phyloP scores from a whole-genome alignment of 2,888 invertebrate genomes.

The Drosophila lacicola region DNA sequence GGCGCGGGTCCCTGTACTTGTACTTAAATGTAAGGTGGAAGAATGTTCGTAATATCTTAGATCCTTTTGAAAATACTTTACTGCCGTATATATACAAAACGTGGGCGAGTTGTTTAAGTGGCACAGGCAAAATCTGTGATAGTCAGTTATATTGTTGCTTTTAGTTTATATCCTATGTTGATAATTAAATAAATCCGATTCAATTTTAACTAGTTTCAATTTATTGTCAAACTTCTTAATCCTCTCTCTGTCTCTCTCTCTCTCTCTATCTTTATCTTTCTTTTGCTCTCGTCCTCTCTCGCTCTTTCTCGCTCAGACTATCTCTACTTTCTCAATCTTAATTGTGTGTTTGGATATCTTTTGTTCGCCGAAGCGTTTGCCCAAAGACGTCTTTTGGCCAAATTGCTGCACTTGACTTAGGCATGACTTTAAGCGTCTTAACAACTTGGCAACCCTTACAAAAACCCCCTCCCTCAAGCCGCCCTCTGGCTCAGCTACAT shows the following conservation, averaged over 20 bases:
- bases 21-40: too few species aligned
- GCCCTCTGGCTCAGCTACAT: neutral
- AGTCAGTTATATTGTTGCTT: too few species aligned
- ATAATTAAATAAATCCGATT: too few species aligned
- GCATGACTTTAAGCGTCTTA: conserved; percentile 37
- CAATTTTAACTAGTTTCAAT: too few species aligned
- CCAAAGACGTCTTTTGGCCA: conserved; percentile 2
- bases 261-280: neutral
- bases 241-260: neutral
- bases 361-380: conserved; percentile 4
- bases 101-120: too few species aligned
- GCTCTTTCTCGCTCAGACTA: neutral
- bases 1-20: too few species aligned
- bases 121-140: too few species aligned
- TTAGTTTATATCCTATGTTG: too few species aligned
- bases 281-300: neutral
- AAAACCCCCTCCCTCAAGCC: too few species aligned
- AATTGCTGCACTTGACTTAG: conserved; percentile 23
- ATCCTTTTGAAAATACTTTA: too few species aligned
- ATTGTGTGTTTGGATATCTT: conserved; percentile 14
- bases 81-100: too few species aligned
- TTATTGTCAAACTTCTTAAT: neutral
- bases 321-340: conserved; percentile 8
- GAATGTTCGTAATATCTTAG: too few species aligned
- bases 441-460: conserved; percentile 12